phyloP scores from a whole-genome alignment of 2,113 vertebrate genomes.

The Scalopus aquaticus region DNA sequence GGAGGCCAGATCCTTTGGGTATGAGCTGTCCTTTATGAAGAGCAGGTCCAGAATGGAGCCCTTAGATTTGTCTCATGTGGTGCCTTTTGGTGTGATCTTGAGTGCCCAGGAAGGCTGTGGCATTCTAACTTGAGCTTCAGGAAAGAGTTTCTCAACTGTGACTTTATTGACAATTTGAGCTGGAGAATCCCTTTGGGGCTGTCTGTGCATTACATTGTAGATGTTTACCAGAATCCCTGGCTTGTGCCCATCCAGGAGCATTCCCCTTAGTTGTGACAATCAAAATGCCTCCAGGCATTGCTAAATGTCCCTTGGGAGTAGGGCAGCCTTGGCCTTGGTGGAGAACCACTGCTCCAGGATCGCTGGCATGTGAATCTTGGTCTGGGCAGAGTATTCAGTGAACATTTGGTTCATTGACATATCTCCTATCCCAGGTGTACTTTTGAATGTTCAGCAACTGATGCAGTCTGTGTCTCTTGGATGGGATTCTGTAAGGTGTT shows the following conservation, averaged over 20 bases:
- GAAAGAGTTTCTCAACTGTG: background rate
- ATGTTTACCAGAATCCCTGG: background rate
- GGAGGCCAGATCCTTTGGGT: background rate
- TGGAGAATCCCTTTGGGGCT: background rate
- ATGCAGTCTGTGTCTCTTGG: background rate
- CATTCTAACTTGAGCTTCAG: background rate
- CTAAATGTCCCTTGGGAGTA: background rate
- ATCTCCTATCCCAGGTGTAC: background rate
- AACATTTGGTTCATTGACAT: background rate
- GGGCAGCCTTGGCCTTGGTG: background rate
- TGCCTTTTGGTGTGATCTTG: background rate
- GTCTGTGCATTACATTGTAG: background rate
- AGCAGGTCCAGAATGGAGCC: background rate
- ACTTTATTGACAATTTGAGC: background rate
- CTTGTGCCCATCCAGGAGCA: background rate
- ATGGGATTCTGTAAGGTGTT: slow-evolving; percentile 26
- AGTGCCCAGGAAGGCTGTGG: background rate
- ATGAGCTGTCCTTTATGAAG: background rate
- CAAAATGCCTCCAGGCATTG: background rate
- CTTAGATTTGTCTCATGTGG: background rate
- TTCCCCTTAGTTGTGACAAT: background rate
- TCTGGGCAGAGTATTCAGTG: background rate
- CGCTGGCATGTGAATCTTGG: background rate
- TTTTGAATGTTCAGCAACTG: background rate
- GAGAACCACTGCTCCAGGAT: background rate